phyloP scores from a whole-genome alignment of 2,113 vertebrate species.

The Strigops habroptila region DNA sequence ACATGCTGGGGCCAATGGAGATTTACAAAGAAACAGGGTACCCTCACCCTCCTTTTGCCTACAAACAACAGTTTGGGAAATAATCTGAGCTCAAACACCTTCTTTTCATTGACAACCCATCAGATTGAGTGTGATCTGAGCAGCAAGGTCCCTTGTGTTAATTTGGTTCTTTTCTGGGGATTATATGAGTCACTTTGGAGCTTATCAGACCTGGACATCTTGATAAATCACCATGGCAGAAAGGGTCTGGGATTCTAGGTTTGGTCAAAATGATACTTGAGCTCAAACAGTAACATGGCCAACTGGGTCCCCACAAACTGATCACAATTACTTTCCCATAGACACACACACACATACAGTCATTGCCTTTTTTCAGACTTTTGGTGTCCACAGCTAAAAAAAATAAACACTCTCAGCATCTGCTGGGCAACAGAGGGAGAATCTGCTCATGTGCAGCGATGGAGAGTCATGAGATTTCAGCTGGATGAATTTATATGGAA shows the following conservation, averaged over 20 bases:
- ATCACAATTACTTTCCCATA: neutral
- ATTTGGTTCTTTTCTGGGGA: neutral
- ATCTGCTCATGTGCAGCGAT: neutral
- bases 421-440: neutral
- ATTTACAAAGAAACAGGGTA: neutral
- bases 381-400: neutral
- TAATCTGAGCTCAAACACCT: neutral
- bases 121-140: neutral
- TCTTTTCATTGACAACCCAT: neutral
- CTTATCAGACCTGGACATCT: neutral
- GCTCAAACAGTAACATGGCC: neutral
- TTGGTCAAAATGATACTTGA: neutral
- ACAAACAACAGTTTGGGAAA: neutral
- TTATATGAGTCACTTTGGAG: neutral
- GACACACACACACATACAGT: neutral
- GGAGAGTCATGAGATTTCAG: neutral
- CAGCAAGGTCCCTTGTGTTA: neutral
- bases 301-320: neutral
- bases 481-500: conserved; percentile 4
- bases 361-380: neutral
- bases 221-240: neutral
- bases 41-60: neutral
- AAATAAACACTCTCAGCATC: neutral
- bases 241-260: neutral
- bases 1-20: fast-evolving